Evolutionary conservation across 1,140 invertebrate genomes (phyloP), one percentile per base, ranked within the genome.

Genomic region (Ooceraea biroi): DNA sequence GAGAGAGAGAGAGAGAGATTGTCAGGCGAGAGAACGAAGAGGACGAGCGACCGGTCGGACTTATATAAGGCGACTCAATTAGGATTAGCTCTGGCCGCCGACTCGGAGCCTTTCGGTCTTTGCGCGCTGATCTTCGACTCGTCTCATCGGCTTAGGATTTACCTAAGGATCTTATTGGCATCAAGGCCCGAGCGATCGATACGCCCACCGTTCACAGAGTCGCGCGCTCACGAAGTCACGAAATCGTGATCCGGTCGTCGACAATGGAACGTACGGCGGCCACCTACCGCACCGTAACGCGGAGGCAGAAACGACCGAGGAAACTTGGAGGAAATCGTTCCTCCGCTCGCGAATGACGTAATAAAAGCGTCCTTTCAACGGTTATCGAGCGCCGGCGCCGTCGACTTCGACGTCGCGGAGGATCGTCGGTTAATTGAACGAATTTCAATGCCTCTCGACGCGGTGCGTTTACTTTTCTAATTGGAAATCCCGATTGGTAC

Each of bases 81-180:
- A 92, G 92, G 92, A 92, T 93, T 93, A 93, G 89, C 83, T 90
- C 83, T 36, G 36, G 85, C 71, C 84, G 87, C 63, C 85, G 72
- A 87, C 58, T 77, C 77, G 84, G 65, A 91, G 78, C 68, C 86
- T 87, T 88, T 88, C 86, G 89, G 89, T 91, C 90, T 91, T 90
- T 89, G 89, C 88, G 85, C 88, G 88, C 89, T 88, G 90, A 88
- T 92, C 89, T 91, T 87, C 89, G 88, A 90, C 87, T 90, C 85
- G 89, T 91, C 90, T 92, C 91, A 91, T 92, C 91, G 92, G 91
- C 92, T 93, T 92, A 93, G 90, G 91, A 91, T 91, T 92, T 90
- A 89, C 87, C 90, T 90, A 90, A 91, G 90, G 78, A 91, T 91
- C 90, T 91, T 91, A 91, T 91, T 91, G 90, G 87, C 85, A 88